Conservation (phyloP, 1,140 invertebrate genomes). For the Zaprionus ghesquierei region DNA sequence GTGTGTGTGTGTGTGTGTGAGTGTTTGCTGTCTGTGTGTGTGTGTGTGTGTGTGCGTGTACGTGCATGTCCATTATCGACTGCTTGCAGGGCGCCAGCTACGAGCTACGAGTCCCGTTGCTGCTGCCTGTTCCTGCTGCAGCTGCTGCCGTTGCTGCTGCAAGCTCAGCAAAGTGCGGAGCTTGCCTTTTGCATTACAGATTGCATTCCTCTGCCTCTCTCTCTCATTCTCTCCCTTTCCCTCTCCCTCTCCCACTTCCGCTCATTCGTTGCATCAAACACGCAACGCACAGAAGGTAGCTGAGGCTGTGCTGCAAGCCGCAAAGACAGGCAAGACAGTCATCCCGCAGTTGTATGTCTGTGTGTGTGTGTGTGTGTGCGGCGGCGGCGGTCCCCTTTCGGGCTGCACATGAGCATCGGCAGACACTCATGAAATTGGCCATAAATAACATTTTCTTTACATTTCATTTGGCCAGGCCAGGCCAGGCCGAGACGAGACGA, state of each 20-base stretch:
- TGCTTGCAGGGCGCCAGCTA: too few species aligned
- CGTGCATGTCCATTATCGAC: constrained; percentile 57
- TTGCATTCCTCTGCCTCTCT: constrained; percentile 61
- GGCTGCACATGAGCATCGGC: constrained; percentile 51
- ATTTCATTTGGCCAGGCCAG: constrained; percentile 70
- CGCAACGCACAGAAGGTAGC: constrained; percentile 11
- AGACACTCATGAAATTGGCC: constrained; percentile 80
- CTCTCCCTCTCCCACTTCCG: not conserved
- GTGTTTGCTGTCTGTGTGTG: not conserved
- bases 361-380: not conserved
- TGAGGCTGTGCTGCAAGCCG: not conserved
- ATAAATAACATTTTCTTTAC: constrained; percentile 82
- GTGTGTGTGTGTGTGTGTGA: constrained; percentile 5
- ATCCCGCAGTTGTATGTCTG: not conserved
- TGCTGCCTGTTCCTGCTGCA: constrained; percentile 17
- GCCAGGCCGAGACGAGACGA: constrained; percentile 8
- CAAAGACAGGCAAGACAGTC: constrained; percentile 23
- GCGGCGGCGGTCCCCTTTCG: not conserved
- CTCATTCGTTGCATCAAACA: constrained; percentile 31
- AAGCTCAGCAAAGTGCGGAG: constrained; percentile 62
- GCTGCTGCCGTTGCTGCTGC: constrained; percentile 16
- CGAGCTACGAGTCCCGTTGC: constrained; percentile 15
- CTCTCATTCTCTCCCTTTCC: not conserved
- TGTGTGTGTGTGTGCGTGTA: constrained; percentile 17
- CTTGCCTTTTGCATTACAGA: constrained; percentile 77